Percentiles rank a stretch among this genome's conserved stretches.
These are phyloP conservation scores for Phalacrocorax aristotelis DNA, from an alignment of 2,113 vertebrate species.

Conservation along the genomic window DNA sequence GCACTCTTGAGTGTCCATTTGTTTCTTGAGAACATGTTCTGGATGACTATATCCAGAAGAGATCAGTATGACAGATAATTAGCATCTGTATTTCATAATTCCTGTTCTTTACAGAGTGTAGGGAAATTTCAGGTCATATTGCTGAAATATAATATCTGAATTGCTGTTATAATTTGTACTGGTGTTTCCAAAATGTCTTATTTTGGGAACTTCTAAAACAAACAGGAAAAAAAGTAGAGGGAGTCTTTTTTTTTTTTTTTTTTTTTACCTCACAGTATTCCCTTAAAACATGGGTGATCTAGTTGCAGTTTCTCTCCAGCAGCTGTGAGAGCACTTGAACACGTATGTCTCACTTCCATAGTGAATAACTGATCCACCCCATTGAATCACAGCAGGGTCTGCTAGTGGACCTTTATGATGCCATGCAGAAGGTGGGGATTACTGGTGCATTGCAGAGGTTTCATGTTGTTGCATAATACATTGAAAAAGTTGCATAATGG, in stretches of 20 bases:
- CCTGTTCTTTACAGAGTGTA: background rate
- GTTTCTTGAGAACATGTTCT: background rate
- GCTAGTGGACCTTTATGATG: background rate
- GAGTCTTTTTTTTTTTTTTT: background rate
- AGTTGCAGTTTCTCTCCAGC: background rate
- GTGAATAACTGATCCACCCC: background rate
- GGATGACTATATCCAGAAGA: background rate
- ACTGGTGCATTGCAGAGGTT: background rate
- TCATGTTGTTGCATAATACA: background rate
- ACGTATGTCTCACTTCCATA: rapidly evolving
- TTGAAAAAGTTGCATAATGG: background rate
- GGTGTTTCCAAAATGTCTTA: background rate
- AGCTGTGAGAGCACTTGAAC: background rate
- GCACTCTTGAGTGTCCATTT: background rate
- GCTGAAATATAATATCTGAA: background rate
- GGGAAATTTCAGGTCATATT: background rate
- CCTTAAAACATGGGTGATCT: background rate
- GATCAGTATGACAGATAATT: background rate
- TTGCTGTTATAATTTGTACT: background rate
- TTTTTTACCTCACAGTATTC: background rate
- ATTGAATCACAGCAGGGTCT: background rate
- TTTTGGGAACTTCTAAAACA: background rate
- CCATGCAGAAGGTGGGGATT: background rate
- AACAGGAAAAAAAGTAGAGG: background rate
- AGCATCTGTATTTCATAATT: background rate